Evolutionary conservation across 2,113 vertebrate genomes (phyloP), one percentile per base, ranked within the genome.

Genomic region (Leucoraja erinaceus): DNA sequence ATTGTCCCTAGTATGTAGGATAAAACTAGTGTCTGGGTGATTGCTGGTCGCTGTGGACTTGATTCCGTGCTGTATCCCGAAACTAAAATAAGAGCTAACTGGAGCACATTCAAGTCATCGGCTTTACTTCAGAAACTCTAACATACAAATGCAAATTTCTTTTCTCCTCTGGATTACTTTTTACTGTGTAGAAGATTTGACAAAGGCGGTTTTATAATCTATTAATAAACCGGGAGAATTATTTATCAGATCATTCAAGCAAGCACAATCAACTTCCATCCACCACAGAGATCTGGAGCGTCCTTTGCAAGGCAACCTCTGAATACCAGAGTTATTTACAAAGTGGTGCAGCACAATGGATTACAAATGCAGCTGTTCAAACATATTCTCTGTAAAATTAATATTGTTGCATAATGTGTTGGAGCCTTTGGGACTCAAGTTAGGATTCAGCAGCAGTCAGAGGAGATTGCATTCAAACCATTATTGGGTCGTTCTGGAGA

Each of bases 321-420:
- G 47, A 91, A 91, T 68, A 72, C 31, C 22, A 25, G 22, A 31
- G 31, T 90, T 90, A 22, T 68, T 38, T 3, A 16, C 22, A 68
- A 72, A 72, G 3, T 28, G 66, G 33, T 72, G 90, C 28, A 18
- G 33, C 68, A 91, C 68, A 91, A 70, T 47, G 22, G 4, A 91
- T 72, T 10, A 28, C 61, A 90, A 20, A 5, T 54, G 68, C 90
- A 72, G 66, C 90, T 91, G 68, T 38, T 91, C 68, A 70, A 91
- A 91, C 90, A 74, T 91, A 91, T 74, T 91, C 70, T 91, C 38
- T 54, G 68, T 33, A 91, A 72, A 38, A 91, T 54, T 54, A 91
- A 72, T 54, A 72, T 74, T 12, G 9, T 33, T 74, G 68, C 38
- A 72, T 72, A 91, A 74, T 91, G 90, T 66, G 33, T 9, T 22